phyloP scores from a whole-genome alignment of 2,113 vertebrate species.

The Hyperopisus bebe region DNA sequence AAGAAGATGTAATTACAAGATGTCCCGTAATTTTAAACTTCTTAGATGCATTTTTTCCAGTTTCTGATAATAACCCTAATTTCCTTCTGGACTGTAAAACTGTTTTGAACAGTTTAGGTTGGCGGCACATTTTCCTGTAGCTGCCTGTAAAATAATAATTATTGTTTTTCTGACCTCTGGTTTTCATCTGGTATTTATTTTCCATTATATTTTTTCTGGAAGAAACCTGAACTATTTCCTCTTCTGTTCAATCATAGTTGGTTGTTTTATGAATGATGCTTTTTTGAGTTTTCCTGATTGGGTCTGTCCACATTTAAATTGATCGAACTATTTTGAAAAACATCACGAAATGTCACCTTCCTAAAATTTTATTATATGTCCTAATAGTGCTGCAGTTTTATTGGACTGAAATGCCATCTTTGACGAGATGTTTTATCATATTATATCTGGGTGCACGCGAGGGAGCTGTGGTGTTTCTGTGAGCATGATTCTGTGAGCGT shows the following conservation, averaged over 20 bases:
- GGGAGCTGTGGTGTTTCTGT: neutral
- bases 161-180: constrained; percentile 9
- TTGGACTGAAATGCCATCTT: neutral
- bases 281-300: neutral
- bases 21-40: neutral
- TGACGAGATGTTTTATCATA: neutral
- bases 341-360: neutral
- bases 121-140: neutral
- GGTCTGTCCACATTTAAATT: neutral
- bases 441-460: neutral
- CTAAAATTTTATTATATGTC: neutral
- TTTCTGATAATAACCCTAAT: neutral
- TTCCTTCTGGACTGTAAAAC: neutral
- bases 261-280: neutral
- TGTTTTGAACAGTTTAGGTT: neutral
- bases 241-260: neutral
- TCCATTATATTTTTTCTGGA: neutral
- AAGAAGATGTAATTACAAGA: constrained; percentile 2
- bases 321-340: neutral
- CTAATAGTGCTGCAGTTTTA: neutral
- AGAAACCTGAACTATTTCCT: neutral
- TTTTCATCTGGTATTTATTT: constrained; percentile 10
- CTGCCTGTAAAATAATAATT: neutral
- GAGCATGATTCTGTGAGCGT: too few species aligned
- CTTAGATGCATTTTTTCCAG: neutral